A percentile compares a stretch with the other conserved stretches of the same genome.
phyloP scores from a whole-genome alignment of 92 coral and sea anemone species.

The Isaurus tuberculatus region DNA sequence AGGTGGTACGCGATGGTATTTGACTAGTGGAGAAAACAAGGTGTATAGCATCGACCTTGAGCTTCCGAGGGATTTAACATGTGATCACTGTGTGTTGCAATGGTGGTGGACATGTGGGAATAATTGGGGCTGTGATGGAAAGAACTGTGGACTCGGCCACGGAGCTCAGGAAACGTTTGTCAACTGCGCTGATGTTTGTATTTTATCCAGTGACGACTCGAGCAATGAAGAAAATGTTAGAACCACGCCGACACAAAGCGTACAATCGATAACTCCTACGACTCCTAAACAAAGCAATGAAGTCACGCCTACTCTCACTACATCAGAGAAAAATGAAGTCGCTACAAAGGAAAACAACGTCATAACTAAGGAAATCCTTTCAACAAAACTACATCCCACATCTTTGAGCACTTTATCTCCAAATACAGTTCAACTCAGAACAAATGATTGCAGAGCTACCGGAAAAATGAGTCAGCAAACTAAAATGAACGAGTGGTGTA shows the following conservation, averaged over 20 bases:
- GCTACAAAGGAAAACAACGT: not conserved
- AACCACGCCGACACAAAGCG: not conserved
- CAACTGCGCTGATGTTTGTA: conserved; percentile 47
- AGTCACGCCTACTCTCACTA: not conserved
- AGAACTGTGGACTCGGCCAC: not conserved
- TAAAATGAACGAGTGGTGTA: conserved; percentile 17
- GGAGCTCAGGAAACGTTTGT: conserved; percentile 49
- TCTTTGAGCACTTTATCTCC: not conserved
- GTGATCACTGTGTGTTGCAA: conserved; percentile 54
- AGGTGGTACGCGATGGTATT: conserved; percentile 33
- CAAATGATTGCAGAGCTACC: not conserved
- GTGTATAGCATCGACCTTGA: conserved; percentile 18
- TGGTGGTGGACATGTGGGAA: conserved; percentile 61
- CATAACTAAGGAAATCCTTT: no score
- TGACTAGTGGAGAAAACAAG: conserved; percentile 26
- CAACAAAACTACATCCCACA: not conserved
- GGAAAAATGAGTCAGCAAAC: not conserved
- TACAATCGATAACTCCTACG: not conserved
- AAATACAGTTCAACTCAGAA: not conserved
- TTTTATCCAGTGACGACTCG: not conserved
- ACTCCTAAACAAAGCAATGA: not conserved
- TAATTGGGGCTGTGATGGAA: conserved; percentile 38
- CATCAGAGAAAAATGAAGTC: not conserved
- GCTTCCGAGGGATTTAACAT: conserved; percentile 45
- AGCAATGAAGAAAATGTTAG: not conserved